Evolutionary conservation across 2,113 vertebrate species (phyloP), one percentile per base, ranked within the genome.

Genomic region (Alaudala cheleensis): DNA sequence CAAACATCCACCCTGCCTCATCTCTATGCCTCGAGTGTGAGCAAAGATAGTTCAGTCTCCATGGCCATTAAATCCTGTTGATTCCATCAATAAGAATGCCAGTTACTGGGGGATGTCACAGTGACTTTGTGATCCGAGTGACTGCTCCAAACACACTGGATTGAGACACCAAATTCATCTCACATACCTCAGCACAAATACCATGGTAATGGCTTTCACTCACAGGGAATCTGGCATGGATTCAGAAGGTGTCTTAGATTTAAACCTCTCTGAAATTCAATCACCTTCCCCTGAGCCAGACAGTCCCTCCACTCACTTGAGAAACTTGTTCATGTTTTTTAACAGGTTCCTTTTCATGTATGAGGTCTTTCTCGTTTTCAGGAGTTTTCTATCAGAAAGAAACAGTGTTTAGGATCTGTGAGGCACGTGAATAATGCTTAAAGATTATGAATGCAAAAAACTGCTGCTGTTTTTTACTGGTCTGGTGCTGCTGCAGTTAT

Each of bases 161-260:
- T 94, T 92, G 92, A 94, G 93, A 92, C 76, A 49, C 80, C 80
- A 96, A 87, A 97, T 96, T 96, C 92, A 88, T 74, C 90, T 94
- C 88, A 65, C 92, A 89, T n/a, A 34, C 74, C 80, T 90, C 62
- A 47, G 81, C 4, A 7, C 85, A 54, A 90, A 91, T 66, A 66
- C 8, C 13, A 67, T 28, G 58, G 87, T 91, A 95, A 95, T 92
- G 72, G 88, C 7, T 96, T 97, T 93, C 85, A 88, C 94, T 95
- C 85, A n/a, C 1, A 0, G 42, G 57, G 71, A 92, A 90, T 90
- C 82, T 93, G 54, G 67, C 76, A 50, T 74, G 82, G 79, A 93
- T 92, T 96, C 82, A 81, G 88, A n/a, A 60, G 31, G 79, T 44
- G 28, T 73, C 64, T 94, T 50, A 86, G 81, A 62, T 78, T 93